Base-by-base conservation (phyloP, 1,140 invertebrate genomes). In the Ceratosolen solmsi region DNA sequence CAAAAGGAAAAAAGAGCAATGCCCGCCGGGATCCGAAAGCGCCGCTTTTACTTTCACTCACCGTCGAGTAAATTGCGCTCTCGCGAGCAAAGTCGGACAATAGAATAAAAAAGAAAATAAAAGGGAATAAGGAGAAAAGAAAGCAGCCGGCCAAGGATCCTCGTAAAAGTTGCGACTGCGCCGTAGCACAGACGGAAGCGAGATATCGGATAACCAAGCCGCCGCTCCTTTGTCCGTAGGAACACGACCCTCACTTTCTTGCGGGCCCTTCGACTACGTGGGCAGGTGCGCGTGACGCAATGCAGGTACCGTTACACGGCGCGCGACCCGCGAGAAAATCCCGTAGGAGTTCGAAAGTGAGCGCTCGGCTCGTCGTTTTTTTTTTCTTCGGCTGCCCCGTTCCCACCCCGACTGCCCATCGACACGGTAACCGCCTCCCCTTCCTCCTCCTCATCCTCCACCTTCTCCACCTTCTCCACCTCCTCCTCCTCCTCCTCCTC, bases 231-330 rank as follows among this genome's bases (percentile, higher is more conserved):
- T 79, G 58, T 70, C 56, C 58, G 33, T 17, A 38, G 2, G 46
- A 27, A 22, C 27, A 36, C 49, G 73, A 75, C 73, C 75, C 56
- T 80, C 79, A 80, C 79, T 80, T 80, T 80, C 78, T 73, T 56
- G 60, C 70, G 27, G 68, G 27, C 88, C 89, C 88, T 89, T 89
- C 74, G 74, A 84, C 78, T 84, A 84, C 85, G 84, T 83, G 85
- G 87, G 88, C 89, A 90, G 89, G 89, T 90, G 89, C 84, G 83
- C 46, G 77, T 54, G 72, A 65, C 80, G 71, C 83, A 84, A 89
- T 87, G 27, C 84, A 72, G 22, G 86, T 89, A 88, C 89, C 89
- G 89, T 90, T 90, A 90, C 0, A 2, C 63, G 36, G 20, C 33
- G 20, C 33, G 20, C 51, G 51, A 68, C 33, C 27, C 63, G 63